Evolutionary conservation across 2,888 invertebrate genomes (phyloP).

Genomic region (Agrochola macilenta): DNA sequence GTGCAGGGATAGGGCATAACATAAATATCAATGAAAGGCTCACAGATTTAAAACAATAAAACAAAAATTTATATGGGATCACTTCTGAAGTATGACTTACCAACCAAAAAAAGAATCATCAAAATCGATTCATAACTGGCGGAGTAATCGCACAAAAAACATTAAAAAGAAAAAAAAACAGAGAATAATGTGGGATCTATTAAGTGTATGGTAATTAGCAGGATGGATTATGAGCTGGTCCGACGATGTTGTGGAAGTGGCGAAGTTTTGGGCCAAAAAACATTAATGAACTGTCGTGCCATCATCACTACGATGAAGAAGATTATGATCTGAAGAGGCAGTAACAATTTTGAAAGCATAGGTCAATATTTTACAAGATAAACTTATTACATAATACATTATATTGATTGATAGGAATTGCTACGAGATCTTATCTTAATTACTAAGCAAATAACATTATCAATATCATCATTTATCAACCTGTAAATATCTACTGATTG

Average conservation of each 20-base stretch:
- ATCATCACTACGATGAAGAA: too few relatives aligned
- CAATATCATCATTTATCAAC: not conserved
- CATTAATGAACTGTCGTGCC: too few relatives aligned
- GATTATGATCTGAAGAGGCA: not conserved
- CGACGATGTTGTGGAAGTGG: too few relatives aligned
- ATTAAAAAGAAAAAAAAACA: not conserved
- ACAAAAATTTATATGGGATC: not conserved
- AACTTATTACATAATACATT: not conserved
- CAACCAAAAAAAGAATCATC: too few relatives aligned
- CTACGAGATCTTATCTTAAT: constrained; percentile 31
- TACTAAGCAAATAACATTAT: constrained; percentile 19
- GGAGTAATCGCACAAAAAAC: too few relatives aligned
- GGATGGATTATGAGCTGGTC: too few relatives aligned
- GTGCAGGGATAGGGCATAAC: not conserved
- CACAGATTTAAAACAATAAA: not conserved
- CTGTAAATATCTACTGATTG: not conserved
- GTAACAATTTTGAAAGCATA: not conserved
- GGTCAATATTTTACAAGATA: not conserved
- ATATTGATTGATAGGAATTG: constrained; percentile 2
- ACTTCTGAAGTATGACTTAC: too few relatives aligned
- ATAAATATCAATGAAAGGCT: not conserved
- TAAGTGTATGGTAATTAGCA: too few relatives aligned
- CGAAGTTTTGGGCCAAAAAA: too few relatives aligned
- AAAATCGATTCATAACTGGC: too few relatives aligned
- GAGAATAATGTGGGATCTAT: not conserved